Conservation (phyloP, 2,888 invertebrate genomes). For the Therioaphis trifolii region DNA sequence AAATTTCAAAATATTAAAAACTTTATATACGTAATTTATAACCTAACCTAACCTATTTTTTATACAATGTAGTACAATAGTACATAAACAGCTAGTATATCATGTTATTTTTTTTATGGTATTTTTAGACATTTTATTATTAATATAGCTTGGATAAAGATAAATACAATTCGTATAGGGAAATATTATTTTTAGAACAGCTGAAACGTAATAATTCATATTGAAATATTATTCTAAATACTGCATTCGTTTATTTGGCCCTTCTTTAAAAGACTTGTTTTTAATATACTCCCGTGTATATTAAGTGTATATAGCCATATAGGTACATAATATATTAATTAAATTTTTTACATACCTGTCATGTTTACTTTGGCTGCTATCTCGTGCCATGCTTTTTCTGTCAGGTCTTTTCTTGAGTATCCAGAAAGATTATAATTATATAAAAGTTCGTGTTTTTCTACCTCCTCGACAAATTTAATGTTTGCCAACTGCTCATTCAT, state of each 20-base stretch:
- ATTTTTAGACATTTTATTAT: constrained; percentile 33
- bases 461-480: too few relatives aligned
- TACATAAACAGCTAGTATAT: constrained; percentile 34
- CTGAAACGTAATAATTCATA: constrained; percentile 25
- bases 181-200: constrained; percentile 34
- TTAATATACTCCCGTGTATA: constrained; percentile 1
- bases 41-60: too few relatives aligned
- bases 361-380: too few relatives aligned
- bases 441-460: too few relatives aligned
- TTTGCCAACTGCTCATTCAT: too few relatives aligned
- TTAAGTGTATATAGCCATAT: neutral
- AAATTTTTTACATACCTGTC: neutral
- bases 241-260: constrained; percentile 10
- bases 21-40: too few relatives aligned
- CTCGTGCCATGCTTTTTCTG: too few relatives aligned
- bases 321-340: constrained; percentile 8
- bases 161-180: constrained; percentile 27
- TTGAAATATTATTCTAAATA: constrained; percentile 27
- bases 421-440: too few relatives aligned
- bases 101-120: neutral
- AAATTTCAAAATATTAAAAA: too few relatives aligned
- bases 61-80: constrained; percentile 35
- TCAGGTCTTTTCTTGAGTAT: too few relatives aligned
- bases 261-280: constrained; percentile 9
- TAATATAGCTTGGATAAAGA: constrained; percentile 30